phyloP scores from a whole-genome alignment of 1,140 invertebrate species.

The Trichonephila clavipes region DNA sequence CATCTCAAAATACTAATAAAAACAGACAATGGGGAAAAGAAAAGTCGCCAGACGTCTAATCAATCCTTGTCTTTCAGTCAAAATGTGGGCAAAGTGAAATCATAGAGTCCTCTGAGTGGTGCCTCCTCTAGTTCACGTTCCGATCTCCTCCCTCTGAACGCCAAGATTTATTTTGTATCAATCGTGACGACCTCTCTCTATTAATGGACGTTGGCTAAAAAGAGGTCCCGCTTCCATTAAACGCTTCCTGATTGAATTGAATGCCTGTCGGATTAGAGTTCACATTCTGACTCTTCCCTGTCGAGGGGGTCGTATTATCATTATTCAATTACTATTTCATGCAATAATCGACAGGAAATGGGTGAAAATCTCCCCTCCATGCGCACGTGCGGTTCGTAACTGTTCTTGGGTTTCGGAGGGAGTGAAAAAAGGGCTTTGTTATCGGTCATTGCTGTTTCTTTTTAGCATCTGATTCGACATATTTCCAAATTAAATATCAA shows the following conservation, averaged over 20 bases:
- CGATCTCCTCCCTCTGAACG: conserved; percentile 9
- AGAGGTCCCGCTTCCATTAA: conserved; percentile 27
- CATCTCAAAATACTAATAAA: not conserved
- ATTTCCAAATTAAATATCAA: no score
- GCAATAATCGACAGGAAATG: conserved; percentile 21
- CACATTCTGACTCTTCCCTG: not conserved
- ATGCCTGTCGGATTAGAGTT: not conserved
- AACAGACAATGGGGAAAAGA: not conserved
- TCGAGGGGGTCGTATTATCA: not conserved
- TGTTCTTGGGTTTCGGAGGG: no score
- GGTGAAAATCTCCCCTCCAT: not conserved
- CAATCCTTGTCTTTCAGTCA: not conserved
- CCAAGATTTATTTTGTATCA: not conserved
- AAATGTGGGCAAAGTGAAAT: not conserved
- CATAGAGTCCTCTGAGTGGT: no score
- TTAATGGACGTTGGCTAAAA: conserved; percentile 16
- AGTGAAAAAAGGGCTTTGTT: no score
- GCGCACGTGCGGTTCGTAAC: no score
- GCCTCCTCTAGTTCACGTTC: not conserved
- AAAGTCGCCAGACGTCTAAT: not conserved
- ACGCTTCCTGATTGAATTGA: conserved; percentile 5
- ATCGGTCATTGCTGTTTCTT: no score
- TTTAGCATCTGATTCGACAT: no score
- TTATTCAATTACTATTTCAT: conserved; percentile 32
- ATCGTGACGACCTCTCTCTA: conserved; percentile 11